Conservation (phyloP, 2,797 vertebrate species). For the Sebastes iracundus region DNA sequence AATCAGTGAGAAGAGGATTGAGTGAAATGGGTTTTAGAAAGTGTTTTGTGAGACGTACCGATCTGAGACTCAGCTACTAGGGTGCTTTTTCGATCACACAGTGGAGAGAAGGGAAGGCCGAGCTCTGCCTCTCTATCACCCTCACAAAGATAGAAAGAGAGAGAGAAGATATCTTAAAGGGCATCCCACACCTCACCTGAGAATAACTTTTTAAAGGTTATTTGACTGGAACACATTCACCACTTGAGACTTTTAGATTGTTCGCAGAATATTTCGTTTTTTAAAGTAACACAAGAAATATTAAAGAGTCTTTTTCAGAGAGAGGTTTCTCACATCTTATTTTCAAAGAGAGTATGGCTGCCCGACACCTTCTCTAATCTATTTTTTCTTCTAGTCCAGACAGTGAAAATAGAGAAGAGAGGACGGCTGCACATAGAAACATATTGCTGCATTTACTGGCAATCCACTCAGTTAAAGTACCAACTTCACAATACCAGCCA, state of each 20-base stretch:
- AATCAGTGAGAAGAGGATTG: neutral
- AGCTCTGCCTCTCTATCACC: constrained; percentile 95
- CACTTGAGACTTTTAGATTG: constrained; percentile 5
- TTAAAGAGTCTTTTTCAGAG: constrained; percentile 6
- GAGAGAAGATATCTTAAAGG: constrained; percentile 68
- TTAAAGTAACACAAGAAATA: neutral
- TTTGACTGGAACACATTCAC: constrained; percentile 16
- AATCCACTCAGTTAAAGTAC: neutral
- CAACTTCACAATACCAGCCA: neutral
- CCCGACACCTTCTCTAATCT: constrained; percentile 2
- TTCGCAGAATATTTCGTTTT: constrained; percentile 1
- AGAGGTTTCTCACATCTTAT: neutral
- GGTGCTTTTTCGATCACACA: constrained; percentile 93
- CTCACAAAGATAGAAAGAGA: constrained; percentile 79
- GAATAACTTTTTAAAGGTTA: constrained; percentile 55
- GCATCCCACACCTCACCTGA: constrained; percentile 56
- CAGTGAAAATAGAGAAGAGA: constrained; percentile 1
- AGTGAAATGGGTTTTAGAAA: neutral
- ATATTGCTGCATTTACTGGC: neutral
- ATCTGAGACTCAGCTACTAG: constrained; percentile 95
- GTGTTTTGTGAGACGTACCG: constrained; percentile 76
- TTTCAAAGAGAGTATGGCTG: neutral
- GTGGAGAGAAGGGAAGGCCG: constrained; percentile 91
- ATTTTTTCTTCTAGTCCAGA: constrained; percentile 9
- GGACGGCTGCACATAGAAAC: neutral